Evolutionary conservation across 2,113 vertebrate genomes (phyloP).

Genomic region (Osmerus eperlanus): DNA sequence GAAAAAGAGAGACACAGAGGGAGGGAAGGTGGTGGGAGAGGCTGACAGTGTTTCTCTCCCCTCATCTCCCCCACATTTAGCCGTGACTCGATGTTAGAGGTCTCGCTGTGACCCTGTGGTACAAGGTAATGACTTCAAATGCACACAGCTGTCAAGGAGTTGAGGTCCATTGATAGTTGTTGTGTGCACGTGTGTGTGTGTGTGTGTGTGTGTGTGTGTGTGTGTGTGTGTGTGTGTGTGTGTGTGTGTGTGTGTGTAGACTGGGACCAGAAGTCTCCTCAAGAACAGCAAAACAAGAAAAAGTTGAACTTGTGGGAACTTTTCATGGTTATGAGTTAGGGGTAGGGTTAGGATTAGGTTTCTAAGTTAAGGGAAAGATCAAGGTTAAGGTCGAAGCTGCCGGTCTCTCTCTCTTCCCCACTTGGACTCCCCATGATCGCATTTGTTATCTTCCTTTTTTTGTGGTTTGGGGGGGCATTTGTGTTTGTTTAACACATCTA

Average conservation of each 20-base stretch:
- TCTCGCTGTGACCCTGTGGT: constrained; percentile 21
- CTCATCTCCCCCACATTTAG: constrained; percentile 16
- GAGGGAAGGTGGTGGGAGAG: neutral
- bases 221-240: neutral
- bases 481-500: too few species aligned
- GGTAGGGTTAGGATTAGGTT: too few species aligned
- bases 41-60: neutral
- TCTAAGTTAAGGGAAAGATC: too few species aligned
- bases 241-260: neutral
- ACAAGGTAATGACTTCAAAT: constrained; percentile 40
- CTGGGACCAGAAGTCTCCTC: neutral
- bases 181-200: neutral
- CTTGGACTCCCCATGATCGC: too few species aligned
- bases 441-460: too few species aligned
- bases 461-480: too few species aligned
- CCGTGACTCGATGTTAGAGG: constrained; percentile 22
- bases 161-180: neutral
- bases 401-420: too few species aligned
- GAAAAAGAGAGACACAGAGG: too few species aligned
- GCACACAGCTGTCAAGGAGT: constrained; percentile 30
- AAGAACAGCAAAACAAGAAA: constrained; percentile 21
- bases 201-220: neutral
- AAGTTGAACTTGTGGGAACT: too few species aligned
- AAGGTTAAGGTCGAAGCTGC: too few species aligned
- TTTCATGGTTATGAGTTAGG: too few species aligned